Evolutionary conservation across 1,140 invertebrate genomes (phyloP), one percentile per base, ranked within the genome.

Genomic region (Aricia agestis): DNA sequence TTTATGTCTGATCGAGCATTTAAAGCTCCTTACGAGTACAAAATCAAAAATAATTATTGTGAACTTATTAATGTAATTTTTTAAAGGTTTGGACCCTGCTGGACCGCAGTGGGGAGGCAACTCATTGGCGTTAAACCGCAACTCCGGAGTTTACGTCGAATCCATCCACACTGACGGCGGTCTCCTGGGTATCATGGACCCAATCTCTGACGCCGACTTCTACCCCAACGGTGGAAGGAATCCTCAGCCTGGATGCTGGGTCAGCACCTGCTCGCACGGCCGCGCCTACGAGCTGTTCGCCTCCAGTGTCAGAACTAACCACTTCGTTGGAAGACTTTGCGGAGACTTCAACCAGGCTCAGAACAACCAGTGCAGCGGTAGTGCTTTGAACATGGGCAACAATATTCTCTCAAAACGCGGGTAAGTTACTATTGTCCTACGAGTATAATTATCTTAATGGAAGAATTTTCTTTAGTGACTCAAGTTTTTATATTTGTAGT

Each of bases 21-120:
- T 11, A 15, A 15, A 52, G 45, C 1, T 52, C 11, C 1, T 15
- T 52, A 0, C 3, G 42, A 52, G 13, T 9, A 13, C 10, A 52
- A 15, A 52, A 52, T 11, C 9, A 52, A 52, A 52, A 13, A 52
- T 52, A 15, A 5, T 45, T 1, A 45, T 45, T 45, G 42, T 6
- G 9, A 9, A 45, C 1, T 11, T 45, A 45, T 32, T 32, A 45
- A 13, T 45, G 4, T 1, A 45, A 45, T 2, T 67, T 18, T 18
- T 72, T 74, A 70, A 70, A 89, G 94, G 94, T 59, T 81, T 95
- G 77, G 94, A 95, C 84, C 94, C 94, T 6, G 94, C 95, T 17
- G 87, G 92, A 13, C 94, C 94, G 13, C 75, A 83, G 4, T 95
- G 84, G 84, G 72, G 74, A 13, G 66, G 70, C 2, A 74, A 76